Base-by-base conservation (phyloP, 1,140 invertebrate genomes). In the Penaeus indicus region DNA sequence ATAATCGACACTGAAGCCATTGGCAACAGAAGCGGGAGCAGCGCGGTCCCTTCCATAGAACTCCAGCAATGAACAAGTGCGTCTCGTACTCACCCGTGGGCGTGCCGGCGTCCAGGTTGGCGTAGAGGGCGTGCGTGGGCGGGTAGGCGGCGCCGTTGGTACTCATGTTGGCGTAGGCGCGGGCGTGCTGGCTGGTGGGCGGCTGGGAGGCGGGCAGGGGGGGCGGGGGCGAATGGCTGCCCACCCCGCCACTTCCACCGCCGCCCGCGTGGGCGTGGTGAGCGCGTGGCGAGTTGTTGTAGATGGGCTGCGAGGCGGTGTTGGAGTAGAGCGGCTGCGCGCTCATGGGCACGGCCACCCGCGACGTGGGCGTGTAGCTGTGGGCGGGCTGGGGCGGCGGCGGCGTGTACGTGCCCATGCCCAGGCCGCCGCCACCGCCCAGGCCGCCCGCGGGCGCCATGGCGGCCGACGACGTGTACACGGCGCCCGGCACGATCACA, bases 231-330 rank as follows among this genome's bases (percentile, higher is more conserved):
- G 85, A 87, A 21, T 82, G 67, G 42, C 82, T 78, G 16, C 80
- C 69, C 42, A 47, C 60, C 67, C 21, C 42, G n/a, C 22, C 16
- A 2, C 75, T 47, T 19, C 22, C 69, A 7, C 25, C 25, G 69
- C 69, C 38, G 69, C 47, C 47, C 47, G 13, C 47, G n/a, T 21
- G n/a, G n/a, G 69, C n/a, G 18, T 88, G 79, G 63, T 88, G 86
- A 25, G 86, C 22, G 61, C 80, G 79, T 21, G 86, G 86, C 11
- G 86, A 67, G 54, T 88, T 88, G 60, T 63, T 88, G 54, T 88
- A 88, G 63, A 88, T 88, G 69, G 86, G 86, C 64, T 88, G 86
- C 19, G 86, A 88, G 80, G 86, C 86, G 8, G 86, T 88, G 86
- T 88, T 88, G 27, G 86, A 88, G 80, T 88, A 88, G 22, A 88